phyloP scores from a whole-genome alignment of 2,113 vertebrate genomes.

The Gopherus flavomarginatus region DNA sequence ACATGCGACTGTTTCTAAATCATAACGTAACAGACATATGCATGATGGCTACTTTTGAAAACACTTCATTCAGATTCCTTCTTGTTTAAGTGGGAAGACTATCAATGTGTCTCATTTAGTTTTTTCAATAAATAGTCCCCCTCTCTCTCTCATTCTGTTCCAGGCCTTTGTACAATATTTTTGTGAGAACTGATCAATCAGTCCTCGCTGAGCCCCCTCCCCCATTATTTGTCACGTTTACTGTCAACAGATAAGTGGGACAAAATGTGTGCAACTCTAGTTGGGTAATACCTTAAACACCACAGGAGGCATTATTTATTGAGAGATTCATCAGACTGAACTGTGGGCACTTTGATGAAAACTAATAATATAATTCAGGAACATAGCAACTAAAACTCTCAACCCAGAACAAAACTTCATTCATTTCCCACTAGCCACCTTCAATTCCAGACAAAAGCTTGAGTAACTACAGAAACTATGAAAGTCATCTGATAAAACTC shows the following conservation, averaged over 20 bases:
- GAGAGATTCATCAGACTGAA: not conserved
- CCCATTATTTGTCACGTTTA: not conserved
- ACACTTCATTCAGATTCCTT: not conserved
- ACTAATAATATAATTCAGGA: not conserved
- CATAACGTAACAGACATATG: not conserved
- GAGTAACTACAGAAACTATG: not conserved
- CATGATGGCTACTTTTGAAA: not conserved
- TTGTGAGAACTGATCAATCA: not conserved
- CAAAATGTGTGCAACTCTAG: not conserved
- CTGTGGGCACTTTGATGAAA: not conserved
- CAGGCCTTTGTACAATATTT: not conserved
- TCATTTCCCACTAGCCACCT: not conserved
- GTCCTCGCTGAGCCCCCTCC: not conserved
- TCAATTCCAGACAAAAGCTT: not conserved
- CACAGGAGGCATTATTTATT: not conserved
- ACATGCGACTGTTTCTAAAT: not conserved
- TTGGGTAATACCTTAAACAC: not conserved
- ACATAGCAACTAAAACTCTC: not conserved
- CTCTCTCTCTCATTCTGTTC: slow-evolving; percentile 22
- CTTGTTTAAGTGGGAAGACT: not conserved
- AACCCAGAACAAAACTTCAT: not conserved
- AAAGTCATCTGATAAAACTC: slow-evolving; percentile 36
- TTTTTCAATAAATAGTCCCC: slow-evolving; percentile 40
- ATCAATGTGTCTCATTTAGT: not conserved
- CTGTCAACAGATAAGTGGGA: not conserved